Evolutionary conservation across 2,797 vertebrate genomes (phyloP), one percentile per base, ranked within the genome.

Genomic region (Peromyscus eremicus): DNA sequence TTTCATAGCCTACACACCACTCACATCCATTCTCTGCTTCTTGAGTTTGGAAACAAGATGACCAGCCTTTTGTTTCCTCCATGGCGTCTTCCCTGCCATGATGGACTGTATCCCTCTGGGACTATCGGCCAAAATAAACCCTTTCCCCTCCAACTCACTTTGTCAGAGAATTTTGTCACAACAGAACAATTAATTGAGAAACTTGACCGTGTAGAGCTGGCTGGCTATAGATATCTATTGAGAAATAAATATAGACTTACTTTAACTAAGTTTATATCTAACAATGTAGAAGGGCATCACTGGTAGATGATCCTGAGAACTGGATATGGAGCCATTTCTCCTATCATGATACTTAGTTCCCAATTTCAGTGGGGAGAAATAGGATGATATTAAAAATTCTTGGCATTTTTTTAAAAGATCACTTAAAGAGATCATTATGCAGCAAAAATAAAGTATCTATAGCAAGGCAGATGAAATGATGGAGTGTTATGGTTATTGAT

Each of bases 401-500:
- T 97, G 60, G 82, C 83, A 79, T 94, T 92, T 98, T 80, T 80
- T 43, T 12, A 7, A 76, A 94, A 92, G 93, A 92, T 98, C 97
- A 98, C 97, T 98, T 98, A 98, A 98, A 96, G 79, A 90, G 94
- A 98, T 49, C 64, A 92, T 87, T 96, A 27, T 94, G 62, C 95
- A 88, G 82, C 97, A 98, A 88, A 97, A 81, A 92, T 95, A 97
- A 96, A 95, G 92, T 37, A 97, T 92, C n/a, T 19, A 75, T 96
- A 98, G 97, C 32, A 88, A 96, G 96, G 82, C 84, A 91, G 71
- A 83, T 94, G 91, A 98, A 95, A 95, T 98, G 97, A 95, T 96
- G 98, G 96, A 89, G 94, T 95, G 96, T 87, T 95, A 93, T 95
- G 79, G 97, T 82, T 97, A 96, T 98, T 98, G 98, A 97, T 97